Base-by-base conservation (phyloP, 2,113 vertebrate species). In the Sterrhoptilus dennistouni region DNA sequence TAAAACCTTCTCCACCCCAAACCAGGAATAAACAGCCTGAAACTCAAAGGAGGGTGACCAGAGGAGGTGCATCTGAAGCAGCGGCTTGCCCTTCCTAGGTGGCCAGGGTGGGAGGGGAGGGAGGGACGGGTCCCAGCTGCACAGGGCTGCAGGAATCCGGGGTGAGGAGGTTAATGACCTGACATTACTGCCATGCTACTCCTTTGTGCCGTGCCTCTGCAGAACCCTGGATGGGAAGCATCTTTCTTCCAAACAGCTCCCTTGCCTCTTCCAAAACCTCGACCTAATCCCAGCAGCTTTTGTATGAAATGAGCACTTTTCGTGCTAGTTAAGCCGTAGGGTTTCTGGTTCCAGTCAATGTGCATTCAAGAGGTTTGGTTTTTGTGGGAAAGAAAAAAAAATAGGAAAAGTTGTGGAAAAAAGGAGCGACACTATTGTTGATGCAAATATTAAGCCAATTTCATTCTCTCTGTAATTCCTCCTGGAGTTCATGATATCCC, bases 121-220 rank as follows among this genome's bases (percentile, higher is more conserved):
- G 82, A 83, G 44, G 38, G 50, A 28, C 0, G 4, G 17, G 21
- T 83, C 54, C 60, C 95, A 96, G 95, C 97, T 95, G 87, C 10
- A 3, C 0, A 2, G 60, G 78, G 59, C 66, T 2, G 5, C 38
- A 83, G 94, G 95, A 96, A 92, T 97, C 91, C 4, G 14, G 81
- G 95, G 95, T 96, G 95, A 97, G 77, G 64, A 96, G 95, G 96
- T 97, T 86, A 97, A 95, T 76, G 84, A 86, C 72, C 78, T 10
- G 11, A 61, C 84, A 84, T n/a, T 14, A 18, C 83, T 63, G 87
- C 77, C 64, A 9, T 6, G 8, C 40, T 78, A 6, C 59, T 84
- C 49, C 83, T 76, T 95, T 94, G 77, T 89, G 52, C 74, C 0
- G 7, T 29, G 33, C 5, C 36, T 66, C 75, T 78, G 80, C 77